Base-by-base conservation (phyloP, 1,140 invertebrate genomes). In the Tenebrio molitor region DNA sequence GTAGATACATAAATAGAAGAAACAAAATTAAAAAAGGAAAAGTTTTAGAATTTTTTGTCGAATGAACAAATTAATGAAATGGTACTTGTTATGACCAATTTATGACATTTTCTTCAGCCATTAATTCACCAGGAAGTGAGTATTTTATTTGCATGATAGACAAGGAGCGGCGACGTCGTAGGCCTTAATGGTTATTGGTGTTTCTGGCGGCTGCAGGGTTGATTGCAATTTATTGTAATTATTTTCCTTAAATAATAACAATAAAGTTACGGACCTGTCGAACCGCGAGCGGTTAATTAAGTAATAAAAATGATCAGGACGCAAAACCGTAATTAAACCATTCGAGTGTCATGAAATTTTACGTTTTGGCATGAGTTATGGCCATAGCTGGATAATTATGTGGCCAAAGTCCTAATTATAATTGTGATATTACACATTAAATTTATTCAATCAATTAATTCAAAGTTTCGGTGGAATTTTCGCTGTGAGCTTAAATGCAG, bases 241-340 rank as follows among this genome's bases (percentile, higher is more conserved):
- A 58, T 58, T 58, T 33, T 58, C 21, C 23, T 29, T 29, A 58
- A 58, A 58, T 58, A 58, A 58, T 33, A 58, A 58, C 50, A 58
- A 58, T 58, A 58, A 58, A 58, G 42, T 12, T 14, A 23, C 50
- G 50, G 19, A 58, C 21, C 23, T 34, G 50, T 58, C 50, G 50
- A 58, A 58, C 44, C 50, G 50, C 50, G 15, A 58, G 50, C 50
- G 23, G n/a, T 58, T 58, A 58, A 58, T 58, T 58, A 58, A 58
- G 50, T 58, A 10, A 58, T 58, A 58, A 58, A 58, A 58, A 58
- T 58, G 21, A 23, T 29, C 19, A 29, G 50, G 8, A 3, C 12
- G 50, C 15, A 5, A n/a, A 50, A 50, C 23, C 23, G 15, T 58
- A 58, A 58, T 58, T 58, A 58, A 58, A 29, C 50, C 50, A 58